Evolutionary conservation across 2,113 vertebrate species (phyloP), one percentile per base, ranked within the genome.

Genomic region (Larimichthys polyactis): DNA sequence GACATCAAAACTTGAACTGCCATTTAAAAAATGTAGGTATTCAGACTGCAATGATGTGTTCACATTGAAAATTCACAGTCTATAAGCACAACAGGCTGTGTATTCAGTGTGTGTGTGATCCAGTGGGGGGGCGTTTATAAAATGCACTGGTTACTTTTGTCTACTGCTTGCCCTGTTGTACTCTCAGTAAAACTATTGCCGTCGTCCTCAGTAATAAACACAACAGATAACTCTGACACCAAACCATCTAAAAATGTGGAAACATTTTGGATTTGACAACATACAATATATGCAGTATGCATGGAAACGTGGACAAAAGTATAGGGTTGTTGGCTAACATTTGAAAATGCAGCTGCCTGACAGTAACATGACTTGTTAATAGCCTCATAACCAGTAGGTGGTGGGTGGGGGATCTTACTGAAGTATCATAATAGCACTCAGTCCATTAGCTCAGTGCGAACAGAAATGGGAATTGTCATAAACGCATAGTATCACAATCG

Each of bases 131-230:
- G 15, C 2, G 14, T 32, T 78, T 32, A 59, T 71, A 29, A 71
- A 49, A 71, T 27, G 24, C n/a, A 51, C 20, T 71, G 60, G 60
- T 59, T 51, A 59, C 52, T 16, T 7, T 52, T 49, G 58, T 82
- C 59, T 17, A 22, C 27, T 40, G 46, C 46, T 54, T 20, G 54
- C 36, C 64, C 48, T 17, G 51, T 66, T 65, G 48, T 36, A 24
- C 11, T 46, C 24, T 82, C 27, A n/a, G 29, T 29, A 17, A 55
- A 27, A 48, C 24, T 3, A 57, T n/a, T 77, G 59, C 46, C 52
- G 52, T 29, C 59, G 2, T 58, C 43, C n/a, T 69, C 5, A 48
- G 43, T 11, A 58, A 67, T 27, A 32, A 22, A 20, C 24, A 20
- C 15, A 51, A 64, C 4, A 70, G 27, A 54, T 27, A 52, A 62